Conservation (phyloP, 2,113 vertebrate genomes). For the Otis tarda region DNA sequence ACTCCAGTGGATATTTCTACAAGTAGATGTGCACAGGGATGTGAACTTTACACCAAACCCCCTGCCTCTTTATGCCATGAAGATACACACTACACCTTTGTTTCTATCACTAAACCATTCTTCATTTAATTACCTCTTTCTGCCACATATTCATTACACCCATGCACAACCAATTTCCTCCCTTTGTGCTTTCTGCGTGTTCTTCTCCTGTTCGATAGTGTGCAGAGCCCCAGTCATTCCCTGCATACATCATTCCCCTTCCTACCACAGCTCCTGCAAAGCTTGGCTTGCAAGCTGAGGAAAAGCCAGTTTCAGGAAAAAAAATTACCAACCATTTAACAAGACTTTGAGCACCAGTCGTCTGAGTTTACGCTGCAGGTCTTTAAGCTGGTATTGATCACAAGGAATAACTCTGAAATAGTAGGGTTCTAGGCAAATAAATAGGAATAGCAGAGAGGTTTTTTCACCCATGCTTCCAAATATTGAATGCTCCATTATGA, state of each 20-base stretch:
- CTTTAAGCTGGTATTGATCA: constrained; percentile 24
- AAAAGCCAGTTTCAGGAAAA: neutral
- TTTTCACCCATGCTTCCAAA: neutral
- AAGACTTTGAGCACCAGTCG: neutral
- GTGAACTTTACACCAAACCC: neutral
- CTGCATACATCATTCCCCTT: neutral
- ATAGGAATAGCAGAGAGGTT: neutral
- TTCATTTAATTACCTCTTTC: neutral
- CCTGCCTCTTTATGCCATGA: neutral
- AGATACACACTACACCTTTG: neutral
- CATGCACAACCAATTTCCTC: neutral
- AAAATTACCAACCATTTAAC: neutral
- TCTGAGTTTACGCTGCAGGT: neutral
- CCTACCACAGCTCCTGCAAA: neutral
- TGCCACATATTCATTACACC: neutral
- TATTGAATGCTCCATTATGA: neutral
- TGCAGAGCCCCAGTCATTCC: neutral
- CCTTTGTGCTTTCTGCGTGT: neutral
- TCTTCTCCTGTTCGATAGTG: accelerated
- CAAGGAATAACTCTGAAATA: constrained; percentile 6
- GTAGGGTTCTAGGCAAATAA: neutral
- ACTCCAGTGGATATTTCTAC: neutral
- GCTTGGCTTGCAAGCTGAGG: neutral
- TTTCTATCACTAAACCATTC: neutral
- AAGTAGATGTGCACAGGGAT: neutral